These are phyloP conservation scores for Corella eumyota DNA, from an alignment of 23 tunicate genomes.

Conservation along the genomic window DNA sequence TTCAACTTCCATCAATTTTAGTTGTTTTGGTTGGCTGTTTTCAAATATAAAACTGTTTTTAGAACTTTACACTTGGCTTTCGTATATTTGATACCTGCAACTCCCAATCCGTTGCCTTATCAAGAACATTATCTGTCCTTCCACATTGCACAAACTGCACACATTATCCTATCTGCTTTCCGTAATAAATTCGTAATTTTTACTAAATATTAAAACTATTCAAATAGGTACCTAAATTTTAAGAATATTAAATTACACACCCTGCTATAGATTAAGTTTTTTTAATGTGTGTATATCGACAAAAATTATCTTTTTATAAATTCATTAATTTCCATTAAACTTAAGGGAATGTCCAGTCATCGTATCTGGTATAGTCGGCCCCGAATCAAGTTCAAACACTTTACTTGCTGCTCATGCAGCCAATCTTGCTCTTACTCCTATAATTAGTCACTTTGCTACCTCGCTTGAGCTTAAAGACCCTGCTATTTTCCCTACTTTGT, in stretches of 20 bases:
- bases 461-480: conserved; percentile 15
- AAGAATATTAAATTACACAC: too few species aligned
- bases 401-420: conserved; percentile 22
- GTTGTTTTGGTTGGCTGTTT: too few species aligned
- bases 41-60: too few species aligned
- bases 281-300: background rate
- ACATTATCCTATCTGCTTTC: conserved; percentile 20
- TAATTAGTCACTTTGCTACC: conserved; percentile 29
- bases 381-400: conserved; percentile 32
- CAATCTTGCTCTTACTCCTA: conserved; percentile 22
- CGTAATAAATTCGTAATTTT: too few species aligned
- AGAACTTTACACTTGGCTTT: conserved; percentile 26
- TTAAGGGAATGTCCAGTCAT: conserved; percentile 16
- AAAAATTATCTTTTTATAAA: background rate
- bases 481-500: conserved; percentile 9
- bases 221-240: too few species aligned
- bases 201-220: too few species aligned
- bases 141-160: conserved; percentile 18
- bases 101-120: conserved; percentile 10
- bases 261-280: background rate
- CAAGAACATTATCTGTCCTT: conserved; percentile 5
- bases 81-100: conserved; percentile 31
- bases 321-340: background rate
- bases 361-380: conserved; percentile 24
- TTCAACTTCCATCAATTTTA: too few species aligned